Evolutionary conservation across 2,888 invertebrate species (phyloP), one percentile per base, ranked within the genome.

Genomic region (Ecliptopera silaceata): DNA sequence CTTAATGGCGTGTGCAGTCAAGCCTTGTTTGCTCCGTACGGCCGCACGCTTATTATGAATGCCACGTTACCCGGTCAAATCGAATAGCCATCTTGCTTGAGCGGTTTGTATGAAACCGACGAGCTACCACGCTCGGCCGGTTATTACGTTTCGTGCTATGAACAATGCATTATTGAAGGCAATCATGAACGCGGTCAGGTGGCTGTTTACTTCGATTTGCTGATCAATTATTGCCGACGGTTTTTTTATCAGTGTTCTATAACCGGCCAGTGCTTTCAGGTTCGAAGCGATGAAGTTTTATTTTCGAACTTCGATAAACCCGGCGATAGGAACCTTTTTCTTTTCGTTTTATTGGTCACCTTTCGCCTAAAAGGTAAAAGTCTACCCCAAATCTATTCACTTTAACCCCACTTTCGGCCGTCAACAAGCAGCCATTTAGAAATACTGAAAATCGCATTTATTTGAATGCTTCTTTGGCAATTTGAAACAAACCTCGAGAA

Each of bases 161-260:
- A 75, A 80, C 80, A 77, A 79, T 85, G 82, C 82, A 85, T 86
- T 86, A 85, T 84, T 82, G 82, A 80, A 79, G 82, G 78, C 84
- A 84, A 85, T 87, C 83, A 80, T 79, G 80, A 75, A 68, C 73
- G 72, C 70, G 66, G 74, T 79, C 84, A 84, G 84, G 80, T 84
- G 82, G 77, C 71, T 79, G 84, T 83, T 83, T 82, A 72, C 80
- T 72, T 77, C 81, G 81, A 82, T 82, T 82, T 80, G 74, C 81
- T 81, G 80, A 83, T 86, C 84, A 84, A 86, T 86, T 86, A 87
- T 86, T 82, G 72, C 76, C 67, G 59, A 66, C 66, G 64, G 57
- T 56, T 74, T 52, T 43, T 74, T 43, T 48, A 61, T 43, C 65
- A 66, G 18, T 41, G 41, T 44, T 59, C 38, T 43, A 51, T 6